These are phyloP conservation scores for Bombus pascuorum DNA, from an alignment of 1,140 invertebrate species.

Conservation along the genomic window DNA sequence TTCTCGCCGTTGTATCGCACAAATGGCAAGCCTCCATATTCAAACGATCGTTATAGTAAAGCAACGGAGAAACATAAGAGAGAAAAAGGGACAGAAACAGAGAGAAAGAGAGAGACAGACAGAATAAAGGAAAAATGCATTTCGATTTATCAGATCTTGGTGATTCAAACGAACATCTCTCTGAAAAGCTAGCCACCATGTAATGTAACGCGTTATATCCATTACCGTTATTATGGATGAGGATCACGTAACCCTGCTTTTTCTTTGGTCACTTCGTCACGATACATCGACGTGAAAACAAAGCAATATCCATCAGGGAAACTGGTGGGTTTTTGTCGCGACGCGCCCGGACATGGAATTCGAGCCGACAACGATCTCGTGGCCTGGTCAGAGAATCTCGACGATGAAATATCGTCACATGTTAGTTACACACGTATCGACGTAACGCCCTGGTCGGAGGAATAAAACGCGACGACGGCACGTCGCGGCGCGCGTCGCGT, in stretches of 20 bases:
- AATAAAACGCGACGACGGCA: not conserved
- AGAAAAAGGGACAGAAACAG: not conserved
- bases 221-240: constrained; percentile 47
- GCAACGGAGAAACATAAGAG: not conserved
- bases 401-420: not conserved
- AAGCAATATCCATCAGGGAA: not conserved
- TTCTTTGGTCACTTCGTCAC: not conserved
- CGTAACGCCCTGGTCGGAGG: not conserved
- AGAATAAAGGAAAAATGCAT: not conserved
- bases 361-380: not conserved
- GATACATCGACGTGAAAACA: not conserved
- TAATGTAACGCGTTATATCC: constrained; percentile 48
- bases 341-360: not conserved
- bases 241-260: constrained; percentile 6
- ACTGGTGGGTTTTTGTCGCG: not conserved
- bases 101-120: not conserved
- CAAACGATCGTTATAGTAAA: constrained; percentile 38
- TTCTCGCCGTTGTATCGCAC: constrained; percentile 15
- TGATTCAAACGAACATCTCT: not conserved
- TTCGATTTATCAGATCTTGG: constrained; percentile 39
- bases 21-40: constrained; percentile 59
- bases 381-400: not conserved
- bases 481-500: not conserved
- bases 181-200: not conserved
- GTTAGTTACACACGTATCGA: not conserved